These are phyloP conservation scores for Melanargia galathea DNA, from an alignment of 2,888 invertebrate species.

Conservation along the genomic window DNA sequence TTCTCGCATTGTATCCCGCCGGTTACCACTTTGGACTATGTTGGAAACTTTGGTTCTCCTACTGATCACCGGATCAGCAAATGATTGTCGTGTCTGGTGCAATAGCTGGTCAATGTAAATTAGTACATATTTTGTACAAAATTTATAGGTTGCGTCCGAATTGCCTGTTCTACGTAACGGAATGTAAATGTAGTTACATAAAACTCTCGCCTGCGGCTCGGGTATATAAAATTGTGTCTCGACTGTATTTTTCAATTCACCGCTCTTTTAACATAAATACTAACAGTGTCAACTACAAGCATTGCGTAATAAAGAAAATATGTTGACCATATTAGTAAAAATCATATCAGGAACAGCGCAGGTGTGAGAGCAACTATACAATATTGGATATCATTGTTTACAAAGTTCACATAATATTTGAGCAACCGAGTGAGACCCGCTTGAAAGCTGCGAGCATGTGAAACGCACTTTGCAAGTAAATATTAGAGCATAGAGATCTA, in stretches of 20 bases:
- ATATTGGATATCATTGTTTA: background rate
- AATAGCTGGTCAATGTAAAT: background rate
- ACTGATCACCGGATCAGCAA: background rate
- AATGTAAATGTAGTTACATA: background rate
- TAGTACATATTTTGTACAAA: constrained; percentile 15
- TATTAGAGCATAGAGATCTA: background rate
- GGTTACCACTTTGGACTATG: too few species aligned
- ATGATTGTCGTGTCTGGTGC: constrained; percentile 18
- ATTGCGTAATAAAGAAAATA: background rate
- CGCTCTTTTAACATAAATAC: too few species aligned
- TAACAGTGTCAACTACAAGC: too few species aligned
- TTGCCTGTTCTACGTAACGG: background rate
- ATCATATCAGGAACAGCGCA: constrained; percentile 5
- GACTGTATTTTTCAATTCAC: too few species aligned
- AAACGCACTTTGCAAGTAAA: constrained; percentile 1
- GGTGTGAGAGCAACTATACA: background rate
- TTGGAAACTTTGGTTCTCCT: too few species aligned
- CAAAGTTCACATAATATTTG: constrained; percentile 8
- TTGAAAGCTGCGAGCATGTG: constrained; percentile 10
- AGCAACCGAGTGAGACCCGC: background rate
- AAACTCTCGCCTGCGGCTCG: too few species aligned
- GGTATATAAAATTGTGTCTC: too few species aligned
- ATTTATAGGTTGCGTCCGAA: constrained; percentile 19
- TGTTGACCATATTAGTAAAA: constrained; percentile 13
- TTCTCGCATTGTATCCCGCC: too few species aligned